Evolutionary conservation across 2,888 invertebrate genomes (phyloP).

Genomic region (Zonitis immaculata): DNA sequence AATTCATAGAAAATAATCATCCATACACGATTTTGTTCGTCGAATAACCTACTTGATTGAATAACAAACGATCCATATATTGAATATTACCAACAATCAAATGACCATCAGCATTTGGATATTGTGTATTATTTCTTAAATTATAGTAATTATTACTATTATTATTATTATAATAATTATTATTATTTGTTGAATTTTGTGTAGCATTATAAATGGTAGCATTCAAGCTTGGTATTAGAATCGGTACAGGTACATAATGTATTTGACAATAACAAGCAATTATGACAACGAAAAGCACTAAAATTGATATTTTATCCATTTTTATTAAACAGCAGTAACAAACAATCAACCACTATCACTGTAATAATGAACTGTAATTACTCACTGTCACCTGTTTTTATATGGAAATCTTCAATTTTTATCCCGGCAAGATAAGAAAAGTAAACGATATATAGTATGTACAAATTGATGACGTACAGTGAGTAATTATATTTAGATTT

Average conservation of each 20-base stretch:
- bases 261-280: neutral
- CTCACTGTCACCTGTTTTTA: neutral
- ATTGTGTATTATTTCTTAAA: constrained; percentile 5
- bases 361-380: neutral
- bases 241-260: constrained; percentile 2
- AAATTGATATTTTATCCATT: neutral
- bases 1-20: too few species aligned
- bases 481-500: neutral
- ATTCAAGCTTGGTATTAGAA: constrained; percentile 1
- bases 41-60: constrained; percentile 41
- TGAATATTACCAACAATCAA: constrained; percentile 38
- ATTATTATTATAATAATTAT: too few species aligned
- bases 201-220: neutral
- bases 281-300: neutral
- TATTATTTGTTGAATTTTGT: neutral
- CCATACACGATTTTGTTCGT: too few species aligned
- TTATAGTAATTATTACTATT: neutral
- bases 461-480: neutral
- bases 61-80: constrained; percentile 36
- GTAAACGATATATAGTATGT: neutral
- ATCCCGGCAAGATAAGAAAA: neutral
- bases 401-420: neutral
- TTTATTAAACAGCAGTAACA: too few species aligned
- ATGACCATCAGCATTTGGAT: constrained; percentile 27
- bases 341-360: neutral